Conservation (phyloP, 2,113 vertebrate genomes). For the Aegypius monachus region DNA sequence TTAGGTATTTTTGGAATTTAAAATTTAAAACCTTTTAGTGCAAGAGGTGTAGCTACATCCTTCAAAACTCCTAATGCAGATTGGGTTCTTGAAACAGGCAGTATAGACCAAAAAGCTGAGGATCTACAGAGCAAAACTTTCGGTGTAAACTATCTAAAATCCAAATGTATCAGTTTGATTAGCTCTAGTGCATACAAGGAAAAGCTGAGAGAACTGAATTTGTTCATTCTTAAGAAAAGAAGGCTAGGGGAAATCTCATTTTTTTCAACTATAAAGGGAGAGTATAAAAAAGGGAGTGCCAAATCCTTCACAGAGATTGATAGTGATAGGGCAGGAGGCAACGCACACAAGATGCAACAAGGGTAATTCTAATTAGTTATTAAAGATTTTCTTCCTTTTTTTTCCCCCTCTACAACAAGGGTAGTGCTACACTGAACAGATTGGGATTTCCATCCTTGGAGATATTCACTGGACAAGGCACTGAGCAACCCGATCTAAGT, state of each 20-base stretch:
- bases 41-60: neutral
- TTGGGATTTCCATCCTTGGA: neutral
- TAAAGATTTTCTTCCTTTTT: neutral
- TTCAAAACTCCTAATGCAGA: neutral
- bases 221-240: neutral
- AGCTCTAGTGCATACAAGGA: neutral
- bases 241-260: neutral
- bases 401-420: accelerated
- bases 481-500: neutral
- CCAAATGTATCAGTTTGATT: neutral
- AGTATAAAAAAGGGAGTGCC: neutral
- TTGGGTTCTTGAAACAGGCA: neutral
- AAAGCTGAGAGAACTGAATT: neutral
- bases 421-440: neutral
- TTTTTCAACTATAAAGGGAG: neutral
- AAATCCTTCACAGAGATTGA: neutral
- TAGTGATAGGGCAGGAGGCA: neutral
- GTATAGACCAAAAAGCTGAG: neutral
- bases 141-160: neutral
- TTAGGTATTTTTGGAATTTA: neutral
- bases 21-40: neutral
- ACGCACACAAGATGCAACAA: neutral
- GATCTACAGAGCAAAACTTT: neutral
- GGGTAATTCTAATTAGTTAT: neutral
- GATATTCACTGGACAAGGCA: neutral